Evolutionary conservation across 2,113 vertebrate genomes (phyloP), one percentile per base, ranked within the genome.

Genomic region (Spea multiplicata): DNA sequence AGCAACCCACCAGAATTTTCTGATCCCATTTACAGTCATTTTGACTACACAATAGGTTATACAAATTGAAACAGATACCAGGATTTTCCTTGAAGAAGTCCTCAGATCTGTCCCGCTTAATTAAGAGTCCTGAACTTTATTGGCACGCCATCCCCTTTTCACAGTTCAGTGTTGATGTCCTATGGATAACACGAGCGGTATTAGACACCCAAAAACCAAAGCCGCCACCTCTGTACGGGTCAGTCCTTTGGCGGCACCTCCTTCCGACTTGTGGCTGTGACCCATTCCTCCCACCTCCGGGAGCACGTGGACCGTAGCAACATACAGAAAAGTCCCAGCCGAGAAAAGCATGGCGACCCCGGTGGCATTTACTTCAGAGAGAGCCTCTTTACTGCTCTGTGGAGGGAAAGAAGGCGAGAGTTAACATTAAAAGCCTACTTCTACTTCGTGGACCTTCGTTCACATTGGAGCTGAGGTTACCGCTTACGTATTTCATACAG

Each of bases 291-390:
- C 97, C 61, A 99, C 97, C 88, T 99, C 97, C 0, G 97, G 97
- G 47, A 99, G 96, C 79, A 99, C 97, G 0, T 99, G 97, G 47
- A 99, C 97, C 5, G 97, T 99, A 84, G 97, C 97, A 81, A 99
- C 97, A 3, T 99, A 99, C 30, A 99, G 94, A 89, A 99, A 99
- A 82, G 97, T 99, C 80, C 97, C 97, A 0, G 97, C 97, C 52
- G 97, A 99, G 88, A 99, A 99, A 49, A 99, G 93, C 96, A 99
- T 98, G 85, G 97, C 97, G 61, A 99, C 95, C 49, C 97, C 97
- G 0, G 97, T 99, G 87, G 97, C 97, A 62, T 97, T 99, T 83
- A 99, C 91, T 80, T 98, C 91, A 16, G 96, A 99, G 78, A 99
- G 93, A 4, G 96, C 97, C 90, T 99, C 96, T 88, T 97, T 99